These are phyloP conservation scores for Sycophila sp. DNA, from an alignment of 1,140 invertebrate species.

Conservation along the genomic window DNA sequence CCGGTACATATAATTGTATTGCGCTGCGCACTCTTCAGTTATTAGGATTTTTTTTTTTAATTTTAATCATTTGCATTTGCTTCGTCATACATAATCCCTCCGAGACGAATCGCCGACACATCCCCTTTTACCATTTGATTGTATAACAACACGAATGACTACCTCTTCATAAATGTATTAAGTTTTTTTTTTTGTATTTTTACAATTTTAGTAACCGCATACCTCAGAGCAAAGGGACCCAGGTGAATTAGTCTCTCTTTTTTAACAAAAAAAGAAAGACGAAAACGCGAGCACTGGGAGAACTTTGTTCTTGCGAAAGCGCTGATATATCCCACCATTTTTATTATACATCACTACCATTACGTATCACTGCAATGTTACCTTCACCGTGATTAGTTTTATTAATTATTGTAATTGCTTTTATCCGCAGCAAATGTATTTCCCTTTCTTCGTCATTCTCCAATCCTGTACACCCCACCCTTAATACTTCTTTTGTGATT, in stretches of 20 bases:
- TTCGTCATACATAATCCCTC: conserved; percentile 37
- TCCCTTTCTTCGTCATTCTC: background rate
- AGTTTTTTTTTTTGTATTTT: conserved; percentile 64
- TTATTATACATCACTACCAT: conserved; percentile 29
- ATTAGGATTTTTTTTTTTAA: conserved; percentile 29
- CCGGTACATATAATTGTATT: conserved; percentile 44
- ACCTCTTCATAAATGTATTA: conserved; percentile 65
- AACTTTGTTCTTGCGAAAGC: conserved; percentile 30
- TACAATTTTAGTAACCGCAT: conserved; percentile 66
- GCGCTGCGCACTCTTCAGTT: conserved; percentile 18
- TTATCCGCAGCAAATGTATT: conserved; percentile 39
- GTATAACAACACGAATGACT: conserved; percentile 55
- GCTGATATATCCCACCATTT: conserved; percentile 35
- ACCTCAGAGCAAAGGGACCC: conserved; percentile 59
- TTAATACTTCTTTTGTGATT: conserved; percentile 11
- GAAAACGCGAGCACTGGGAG: conserved; percentile 35
- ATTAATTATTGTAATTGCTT: conserved; percentile 43
- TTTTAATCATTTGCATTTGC: conserved; percentile 34
- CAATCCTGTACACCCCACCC: background rate
- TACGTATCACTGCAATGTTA: conserved; percentile 37
- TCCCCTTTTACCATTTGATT: conserved; percentile 28
- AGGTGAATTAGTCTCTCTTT: conserved; percentile 41
- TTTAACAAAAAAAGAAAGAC: conserved; percentile 32
- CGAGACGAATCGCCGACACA: conserved; percentile 12
- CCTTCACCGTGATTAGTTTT: conserved; percentile 42